Evolutionary conservation across 2,888 invertebrate species (phyloP), one percentile per base, ranked within the genome.

Genomic region (Drosophila ustulata): DNA sequence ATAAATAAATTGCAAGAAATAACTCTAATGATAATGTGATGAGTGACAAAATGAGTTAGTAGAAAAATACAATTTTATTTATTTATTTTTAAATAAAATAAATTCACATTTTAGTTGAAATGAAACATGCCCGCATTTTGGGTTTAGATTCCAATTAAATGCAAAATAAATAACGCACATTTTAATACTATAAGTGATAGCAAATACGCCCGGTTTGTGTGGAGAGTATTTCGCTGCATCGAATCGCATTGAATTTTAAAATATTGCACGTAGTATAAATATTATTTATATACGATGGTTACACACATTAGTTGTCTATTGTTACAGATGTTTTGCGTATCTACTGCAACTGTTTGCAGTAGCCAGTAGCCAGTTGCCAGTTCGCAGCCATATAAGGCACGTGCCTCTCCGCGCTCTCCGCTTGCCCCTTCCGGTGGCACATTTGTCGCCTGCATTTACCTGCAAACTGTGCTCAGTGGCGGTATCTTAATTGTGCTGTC

Each of bases 401-500:
- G 68, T 66, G 78, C 41, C n/a, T 30, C 32, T 28, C 47, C 26
- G 9, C 45, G 9, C 56, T 13, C 13, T 0, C 34, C 25, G 8
- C 11, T 23, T 1, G 5, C 32, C 9, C 37, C 32, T 30, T 5
- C 23, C 41, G 7, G 23, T 34, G 6, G 1, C 43, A 26, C 50
- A n/a, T 37, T 39, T 41, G 11, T 51, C 25, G 18, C 30, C 56
- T 26, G 41, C 18, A 23, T 39, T 52, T 37, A 34, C 55, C 47
- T 32, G 49, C 43, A 64, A 4, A 6, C 47, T 55, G 23, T 23
- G 63, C 61, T 58, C 61, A 53, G 57, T 68, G 66, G 58, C 75
- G 66, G 79, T 66, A 52, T 66, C 84, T 85, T 89, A 82, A 85
- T 85, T 85, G 89, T 85, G 75, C 89, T 85, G 89, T 85, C 89